These are phyloP conservation scores for Athetis lepigone DNA, from an alignment of 2,888 invertebrate genomes.

Conservation along the genomic window DNA sequence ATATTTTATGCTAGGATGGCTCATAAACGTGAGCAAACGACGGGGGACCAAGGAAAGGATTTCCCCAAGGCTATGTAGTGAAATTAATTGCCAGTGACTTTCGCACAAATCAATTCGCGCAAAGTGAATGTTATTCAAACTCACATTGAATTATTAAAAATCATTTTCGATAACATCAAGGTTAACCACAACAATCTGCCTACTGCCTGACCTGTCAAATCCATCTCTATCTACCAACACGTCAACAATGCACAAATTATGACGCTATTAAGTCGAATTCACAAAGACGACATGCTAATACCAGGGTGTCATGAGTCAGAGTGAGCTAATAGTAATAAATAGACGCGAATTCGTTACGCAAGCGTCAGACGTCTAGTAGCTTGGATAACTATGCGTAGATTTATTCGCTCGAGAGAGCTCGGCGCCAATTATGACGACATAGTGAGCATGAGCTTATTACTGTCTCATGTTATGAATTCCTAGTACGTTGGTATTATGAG, in stretches of 20 bases:
- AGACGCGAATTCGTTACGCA: constrained; percentile 60
- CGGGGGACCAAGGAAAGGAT: constrained; percentile 37
- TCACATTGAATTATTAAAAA: constrained; percentile 1
- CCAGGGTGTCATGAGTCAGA: constrained; percentile 57
- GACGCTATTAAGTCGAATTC: constrained; percentile 52
- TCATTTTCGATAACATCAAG: constrained; percentile 1
- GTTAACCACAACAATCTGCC: constrained; percentile 13
- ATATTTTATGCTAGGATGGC: constrained; percentile 37
- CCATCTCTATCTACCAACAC: constrained; percentile 30
- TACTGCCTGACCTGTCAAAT: constrained; percentile 13
- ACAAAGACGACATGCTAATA: constrained; percentile 50
- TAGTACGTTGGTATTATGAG: constrained; percentile 36
- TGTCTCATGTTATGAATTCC: constrained; percentile 48
- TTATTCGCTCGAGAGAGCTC: constrained; percentile 58
- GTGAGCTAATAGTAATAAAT: constrained; percentile 58
- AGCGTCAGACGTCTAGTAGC: constrained; percentile 57
- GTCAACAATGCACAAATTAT: constrained; percentile 50
- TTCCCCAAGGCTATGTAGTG: constrained; percentile 30
- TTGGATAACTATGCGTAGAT: constrained; percentile 56
- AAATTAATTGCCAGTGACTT: constrained; percentile 26
- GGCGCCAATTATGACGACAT: constrained; percentile 62
- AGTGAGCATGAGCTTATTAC: constrained; percentile 43
- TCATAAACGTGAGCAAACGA: constrained; percentile 43
- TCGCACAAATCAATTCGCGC: neutral
- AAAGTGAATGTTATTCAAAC: neutral